phyloP scores from a whole-genome alignment of 2,797 vertebrate genomes.

The Vultur gryphus region DNA sequence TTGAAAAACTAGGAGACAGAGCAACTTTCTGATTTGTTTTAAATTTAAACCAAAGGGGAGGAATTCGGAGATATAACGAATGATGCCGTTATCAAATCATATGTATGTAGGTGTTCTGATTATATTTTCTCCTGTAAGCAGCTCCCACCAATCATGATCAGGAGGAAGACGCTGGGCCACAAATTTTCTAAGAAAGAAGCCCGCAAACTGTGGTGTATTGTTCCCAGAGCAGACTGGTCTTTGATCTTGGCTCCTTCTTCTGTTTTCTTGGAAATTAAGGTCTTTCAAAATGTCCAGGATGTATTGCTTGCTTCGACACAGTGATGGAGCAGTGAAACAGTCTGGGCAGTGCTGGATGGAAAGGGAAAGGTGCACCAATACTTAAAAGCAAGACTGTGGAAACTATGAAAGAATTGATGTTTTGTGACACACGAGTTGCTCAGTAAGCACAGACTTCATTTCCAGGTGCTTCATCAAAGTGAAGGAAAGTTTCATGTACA shows the following conservation, averaged over 20 bases:
- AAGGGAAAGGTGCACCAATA: not conserved
- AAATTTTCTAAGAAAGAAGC: not conserved
- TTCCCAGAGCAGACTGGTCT: not conserved
- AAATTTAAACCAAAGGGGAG: not conserved
- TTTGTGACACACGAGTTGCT: not conserved
- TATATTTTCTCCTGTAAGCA: not conserved
- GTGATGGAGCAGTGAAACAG: not conserved
- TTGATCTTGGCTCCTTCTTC: not conserved
- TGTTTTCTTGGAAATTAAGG: not conserved
- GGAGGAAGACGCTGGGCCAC: not conserved
- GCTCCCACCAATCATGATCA: not conserved
- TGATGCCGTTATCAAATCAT: not conserved
- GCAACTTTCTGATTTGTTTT: not conserved
- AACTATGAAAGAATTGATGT: not conserved
- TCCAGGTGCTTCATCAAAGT: not conserved
- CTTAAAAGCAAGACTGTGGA: not conserved
- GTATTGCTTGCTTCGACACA: accelerated
- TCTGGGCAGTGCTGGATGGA: not conserved
- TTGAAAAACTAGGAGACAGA: constrained; percentile 6
- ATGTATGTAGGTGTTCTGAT: not conserved
- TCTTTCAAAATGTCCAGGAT: not conserved
- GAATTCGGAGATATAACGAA: not conserved
- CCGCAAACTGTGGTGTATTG: not conserved
- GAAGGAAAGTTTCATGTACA: not conserved
- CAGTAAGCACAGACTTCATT: not conserved